Evolutionary conservation across 2,113 vertebrate species (phyloP).

Genomic region (Paralichthys olivaceus): DNA sequence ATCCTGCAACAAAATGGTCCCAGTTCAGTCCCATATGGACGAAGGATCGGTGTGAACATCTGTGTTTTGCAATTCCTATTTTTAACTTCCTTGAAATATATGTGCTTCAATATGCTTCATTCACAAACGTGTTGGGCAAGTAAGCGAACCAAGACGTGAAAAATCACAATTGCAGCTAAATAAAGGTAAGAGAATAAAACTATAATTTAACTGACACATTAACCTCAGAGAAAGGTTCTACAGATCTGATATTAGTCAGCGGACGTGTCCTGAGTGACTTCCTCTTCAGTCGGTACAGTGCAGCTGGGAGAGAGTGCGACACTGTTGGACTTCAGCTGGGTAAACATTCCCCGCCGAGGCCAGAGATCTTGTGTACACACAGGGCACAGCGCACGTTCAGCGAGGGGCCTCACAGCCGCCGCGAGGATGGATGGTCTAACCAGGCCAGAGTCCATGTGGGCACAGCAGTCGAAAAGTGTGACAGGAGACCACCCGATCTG

Average conservation of each 20-base stretch:
- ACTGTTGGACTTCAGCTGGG: constrained; percentile 83
- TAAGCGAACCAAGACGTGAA: background rate
- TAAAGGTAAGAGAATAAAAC: background rate
- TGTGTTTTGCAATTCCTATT: background rate
- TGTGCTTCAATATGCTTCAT: background rate
- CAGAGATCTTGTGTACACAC: constrained; percentile 81
- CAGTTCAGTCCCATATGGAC: background rate
- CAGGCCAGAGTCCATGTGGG: constrained; percentile 73
- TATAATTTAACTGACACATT: constrained; percentile 8
- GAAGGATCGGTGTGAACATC: background rate
- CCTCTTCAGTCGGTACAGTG: constrained; percentile 52
- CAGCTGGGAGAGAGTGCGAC: constrained; percentile 61
- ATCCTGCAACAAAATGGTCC: background rate
- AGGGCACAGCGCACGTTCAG: constrained; percentile 68
- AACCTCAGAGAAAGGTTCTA: constrained; percentile 13
- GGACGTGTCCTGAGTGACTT: constrained; percentile 64
- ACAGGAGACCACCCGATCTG: constrained; percentile 59
- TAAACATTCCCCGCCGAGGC: constrained; percentile 81
- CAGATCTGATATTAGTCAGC: constrained; percentile 42
- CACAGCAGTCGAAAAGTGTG: constrained; percentile 52
- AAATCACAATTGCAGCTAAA: background rate
- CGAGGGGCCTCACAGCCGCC: constrained; percentile 41
- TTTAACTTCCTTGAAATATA: background rate
- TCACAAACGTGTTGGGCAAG: background rate
- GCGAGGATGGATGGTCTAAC: constrained; percentile 61